These are phyloP conservation scores for Mantis religiosa DNA, from an alignment of 2,888 invertebrate species.

Conservation along the genomic window DNA sequence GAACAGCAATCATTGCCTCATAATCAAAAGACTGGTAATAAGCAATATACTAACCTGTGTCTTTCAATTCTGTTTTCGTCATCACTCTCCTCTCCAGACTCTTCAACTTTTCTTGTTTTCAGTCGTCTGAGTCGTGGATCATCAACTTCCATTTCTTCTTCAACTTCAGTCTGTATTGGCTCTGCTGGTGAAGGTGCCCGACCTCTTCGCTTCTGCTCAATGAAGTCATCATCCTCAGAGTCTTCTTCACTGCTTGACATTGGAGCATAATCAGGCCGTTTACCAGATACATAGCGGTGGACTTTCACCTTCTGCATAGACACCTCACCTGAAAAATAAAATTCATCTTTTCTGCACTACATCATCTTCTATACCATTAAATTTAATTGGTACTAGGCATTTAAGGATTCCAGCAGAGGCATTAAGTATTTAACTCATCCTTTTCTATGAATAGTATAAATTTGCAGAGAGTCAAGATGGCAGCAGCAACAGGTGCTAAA, in stretches of 20 bases:
- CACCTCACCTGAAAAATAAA: slow-evolving; percentile 70
- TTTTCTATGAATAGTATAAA: no score
- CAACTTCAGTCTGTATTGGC: slow-evolving; percentile 41
- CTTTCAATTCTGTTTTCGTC: slow-evolving; percentile 53
- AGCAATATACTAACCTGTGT: slow-evolving; percentile 40
- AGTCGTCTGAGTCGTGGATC: slow-evolving; percentile 75
- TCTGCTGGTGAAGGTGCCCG: slow-evolving; percentile 33
- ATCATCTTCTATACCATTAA: not conserved
- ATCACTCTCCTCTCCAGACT: slow-evolving; percentile 43
- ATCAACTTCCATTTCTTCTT: slow-evolving; percentile 53
- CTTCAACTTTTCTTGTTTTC: slow-evolving; percentile 44
- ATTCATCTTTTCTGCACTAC: not conserved
- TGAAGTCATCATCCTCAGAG: slow-evolving; percentile 82
- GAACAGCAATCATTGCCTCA: no score
- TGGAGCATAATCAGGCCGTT: slow-evolving; percentile 93
- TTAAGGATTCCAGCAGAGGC: no score
- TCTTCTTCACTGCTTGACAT: slow-evolving; percentile 81
- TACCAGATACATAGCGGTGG: slow-evolving; percentile 95
- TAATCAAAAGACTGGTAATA: no score
- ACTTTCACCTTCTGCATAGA: slow-evolving; percentile 99
- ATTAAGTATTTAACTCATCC: no score
- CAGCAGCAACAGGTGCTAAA: no score
- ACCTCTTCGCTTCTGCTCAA: slow-evolving; percentile 50
- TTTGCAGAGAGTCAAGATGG: no score
- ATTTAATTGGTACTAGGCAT: no score